Base-by-base conservation (phyloP, 2,888 invertebrate genomes). In the Andrena praecox region DNA sequence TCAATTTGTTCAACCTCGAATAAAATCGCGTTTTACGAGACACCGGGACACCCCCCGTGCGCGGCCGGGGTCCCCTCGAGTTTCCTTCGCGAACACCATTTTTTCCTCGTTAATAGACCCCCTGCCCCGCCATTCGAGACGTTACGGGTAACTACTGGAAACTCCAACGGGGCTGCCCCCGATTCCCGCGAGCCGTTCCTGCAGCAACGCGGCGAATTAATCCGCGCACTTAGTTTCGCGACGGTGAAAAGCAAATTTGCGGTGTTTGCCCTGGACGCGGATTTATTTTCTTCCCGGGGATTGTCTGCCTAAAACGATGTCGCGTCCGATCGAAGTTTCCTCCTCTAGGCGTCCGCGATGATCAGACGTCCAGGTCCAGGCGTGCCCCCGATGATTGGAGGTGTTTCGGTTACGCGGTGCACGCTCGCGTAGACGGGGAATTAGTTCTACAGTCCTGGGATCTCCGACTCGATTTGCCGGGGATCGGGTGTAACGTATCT, bases 1-100 rank as follows among this genome's bases (percentile, higher is more conserved):
- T 90, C 90, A 90, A 90, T 90, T 90, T 90, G 90, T 86, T 86
- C 89, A 82, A 82, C 81, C 87, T 76, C 86, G 86, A 89, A 90
- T 90, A 90, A 90, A 90, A 89, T 87, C 85, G 77, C 82, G 83
- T 86, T 90, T 90, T 90, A 90, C 89, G 90, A 87, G 82, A 78
- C 86, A 85, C 86, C 80, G 77, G 80, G 82, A 82, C 77, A 66
- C 83, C 82, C 73, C 73, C 77, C 70, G 80, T 85, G 80, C 77
- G 72, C 60, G 67, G 42, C 31, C 67, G 24, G 10, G 29, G 52
- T 29, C 56, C 71, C 68, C 72, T 56, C 67, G 33, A 72, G 29
- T 59, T 67, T 69, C n/a, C 71, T 56, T 77, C 33, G 64, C 66
- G 76, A 86, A 48, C 62, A 66, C 72, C 75, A 67, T 79, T 84